Conservation (phyloP, 2,888 invertebrate species). For the Salpingus planirostris region DNA sequence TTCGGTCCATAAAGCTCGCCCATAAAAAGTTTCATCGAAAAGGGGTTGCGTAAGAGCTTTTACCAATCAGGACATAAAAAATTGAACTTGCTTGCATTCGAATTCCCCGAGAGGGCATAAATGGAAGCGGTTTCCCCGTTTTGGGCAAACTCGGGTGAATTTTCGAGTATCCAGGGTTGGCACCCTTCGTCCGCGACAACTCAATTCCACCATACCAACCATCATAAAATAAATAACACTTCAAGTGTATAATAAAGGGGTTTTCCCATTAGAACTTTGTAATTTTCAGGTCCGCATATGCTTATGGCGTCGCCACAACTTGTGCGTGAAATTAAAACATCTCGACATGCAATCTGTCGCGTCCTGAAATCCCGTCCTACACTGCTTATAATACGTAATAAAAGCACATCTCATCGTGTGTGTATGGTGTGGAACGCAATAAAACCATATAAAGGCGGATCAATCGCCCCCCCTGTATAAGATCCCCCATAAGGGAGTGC, state of each 20-base stretch:
- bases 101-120: constrained; percentile 24
- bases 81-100: too few relatives aligned
- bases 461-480: constrained; percentile 28
- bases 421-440: too few relatives aligned
- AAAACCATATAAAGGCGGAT: constrained; percentile 39
- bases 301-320: too few relatives aligned
- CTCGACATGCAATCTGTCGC: constrained; percentile 33
- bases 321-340: constrained; percentile 33
- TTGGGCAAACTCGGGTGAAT: constrained; percentile 26
- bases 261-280: too few relatives aligned
- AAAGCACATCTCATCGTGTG: constrained; percentile 38
- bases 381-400: too few relatives aligned
- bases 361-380: constrained; percentile 9
- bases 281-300: too few relatives aligned
- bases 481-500: constrained; percentile 32
- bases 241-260: too few relatives aligned
- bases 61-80: constrained; percentile 30
- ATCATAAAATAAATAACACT: too few relatives aligned
- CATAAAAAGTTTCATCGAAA: too few relatives aligned
- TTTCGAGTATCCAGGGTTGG: constrained; percentile 18
- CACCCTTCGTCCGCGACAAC: too few relatives aligned
- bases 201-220: too few relatives aligned
- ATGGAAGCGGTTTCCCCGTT: constrained; percentile 25
- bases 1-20: too few relatives aligned
- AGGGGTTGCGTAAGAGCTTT: constrained; percentile 19